A percentile compares a stretch with the other conserved stretches of the same genome.
Conservation (phyloP, 1,140 invertebrate species). For the Oryctes rhinoceros region DNA sequence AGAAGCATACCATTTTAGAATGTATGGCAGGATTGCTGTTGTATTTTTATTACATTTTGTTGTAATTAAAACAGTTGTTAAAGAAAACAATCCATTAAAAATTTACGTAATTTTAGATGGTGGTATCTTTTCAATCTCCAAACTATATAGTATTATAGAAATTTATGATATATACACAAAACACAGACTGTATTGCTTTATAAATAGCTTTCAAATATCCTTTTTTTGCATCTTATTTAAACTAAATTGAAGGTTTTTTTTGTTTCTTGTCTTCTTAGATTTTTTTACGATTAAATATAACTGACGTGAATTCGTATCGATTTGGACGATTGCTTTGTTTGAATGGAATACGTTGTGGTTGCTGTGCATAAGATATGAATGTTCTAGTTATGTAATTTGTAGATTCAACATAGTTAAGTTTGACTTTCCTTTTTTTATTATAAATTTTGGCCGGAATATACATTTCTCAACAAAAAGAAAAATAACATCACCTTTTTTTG, state of each 20-base stretch:
- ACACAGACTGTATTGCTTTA: slow-evolving; percentile 17
- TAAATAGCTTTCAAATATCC: slow-evolving; percentile 1
- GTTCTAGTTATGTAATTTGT: slow-evolving; percentile 46
- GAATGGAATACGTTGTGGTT: slow-evolving; percentile 37
- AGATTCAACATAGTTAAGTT: slow-evolving; percentile 38
- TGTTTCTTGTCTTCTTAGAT: background rate
- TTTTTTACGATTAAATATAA: slow-evolving; percentile 7
- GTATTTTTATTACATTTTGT: slow-evolving; percentile 15
- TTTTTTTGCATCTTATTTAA: background rate
- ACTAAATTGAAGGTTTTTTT: background rate
- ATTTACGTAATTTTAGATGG: slow-evolving; percentile 19
- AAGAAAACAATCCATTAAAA: slow-evolving; percentile 1
- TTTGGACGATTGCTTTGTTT: slow-evolving; percentile 30
- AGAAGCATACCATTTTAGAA: slow-evolving; percentile 5
- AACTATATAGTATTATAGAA: background rate
- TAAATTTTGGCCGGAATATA: background rate
- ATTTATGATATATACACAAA: background rate
- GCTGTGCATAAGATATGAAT: slow-evolving; percentile 43
- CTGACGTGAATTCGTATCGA: slow-evolving; percentile 24
- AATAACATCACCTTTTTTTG: slow-evolving; percentile 33
- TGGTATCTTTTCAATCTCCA: background rate
- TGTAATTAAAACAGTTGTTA: slow-evolving; percentile 11
- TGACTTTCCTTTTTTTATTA: slow-evolving; percentile 26
- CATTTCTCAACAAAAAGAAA: background rate
- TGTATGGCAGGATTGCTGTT: slow-evolving; percentile 17